Evolutionary conservation across 2,888 invertebrate species (phyloP).

Genomic region (Volucella zonaria): DNA sequence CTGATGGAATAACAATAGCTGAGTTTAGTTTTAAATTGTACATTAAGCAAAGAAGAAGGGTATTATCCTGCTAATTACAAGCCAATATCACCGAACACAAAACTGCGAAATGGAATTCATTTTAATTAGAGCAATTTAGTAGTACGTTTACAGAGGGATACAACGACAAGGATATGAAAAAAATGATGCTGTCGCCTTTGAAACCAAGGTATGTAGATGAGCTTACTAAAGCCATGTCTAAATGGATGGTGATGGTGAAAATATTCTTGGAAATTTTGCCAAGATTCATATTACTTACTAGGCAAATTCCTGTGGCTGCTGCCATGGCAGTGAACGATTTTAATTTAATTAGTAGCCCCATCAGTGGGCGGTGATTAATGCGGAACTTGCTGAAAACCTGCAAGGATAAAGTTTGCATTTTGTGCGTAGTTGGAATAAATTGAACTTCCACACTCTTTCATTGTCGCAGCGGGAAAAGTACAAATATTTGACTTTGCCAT

Average conservation of each 20-base stretch:
- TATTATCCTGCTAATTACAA: conserved; percentile 37
- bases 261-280: conserved; percentile 8
- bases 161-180: no score
- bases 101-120: conserved; percentile 7
- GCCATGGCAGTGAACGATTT: neutral
- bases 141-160: neutral
- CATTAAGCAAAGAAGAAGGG: neutral
- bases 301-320: conserved; percentile 6
- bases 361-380: conserved; percentile 25
- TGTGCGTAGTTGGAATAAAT: conserved; percentile 20
- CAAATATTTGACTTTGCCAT: conserved; percentile 30
- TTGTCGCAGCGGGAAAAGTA: neutral
- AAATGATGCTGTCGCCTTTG: neutral
- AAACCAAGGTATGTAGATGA: neutral
- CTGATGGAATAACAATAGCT: neutral
- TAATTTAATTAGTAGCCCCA: conserved; percentile 27
- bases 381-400: conserved; percentile 1
- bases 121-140: conserved; percentile 32
- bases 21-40: neutral
- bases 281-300: conserved; percentile 13
- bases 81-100: conserved; percentile 31
- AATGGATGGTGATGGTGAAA: neutral
- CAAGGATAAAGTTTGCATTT: conserved; percentile 41
- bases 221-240: neutral
- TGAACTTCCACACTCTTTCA: neutral